Evolutionary conservation across 2,797 vertebrate genomes (phyloP).

Genomic region (Arvicola amphibius): DNA sequence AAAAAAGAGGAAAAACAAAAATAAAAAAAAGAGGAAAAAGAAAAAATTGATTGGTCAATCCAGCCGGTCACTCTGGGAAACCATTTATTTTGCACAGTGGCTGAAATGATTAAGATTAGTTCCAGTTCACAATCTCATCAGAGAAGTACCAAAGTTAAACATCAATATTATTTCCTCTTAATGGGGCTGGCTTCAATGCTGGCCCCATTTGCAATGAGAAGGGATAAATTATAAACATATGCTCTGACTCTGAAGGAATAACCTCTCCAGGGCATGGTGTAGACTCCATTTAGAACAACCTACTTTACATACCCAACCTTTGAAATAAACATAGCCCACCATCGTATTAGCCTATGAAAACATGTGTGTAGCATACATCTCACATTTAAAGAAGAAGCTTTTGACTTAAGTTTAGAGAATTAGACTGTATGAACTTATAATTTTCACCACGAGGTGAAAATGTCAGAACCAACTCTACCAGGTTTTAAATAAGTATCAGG

Average conservation of each 20-base stretch:
- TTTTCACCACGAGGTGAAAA: constrained; percentile 9
- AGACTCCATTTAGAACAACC: not conserved
- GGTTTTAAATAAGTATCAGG: not conserved
- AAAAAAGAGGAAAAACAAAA: not conserved
- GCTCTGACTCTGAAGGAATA: not conserved
- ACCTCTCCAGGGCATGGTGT: not conserved
- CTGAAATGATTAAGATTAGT: not conserved
- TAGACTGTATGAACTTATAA: not conserved
- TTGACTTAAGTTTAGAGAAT: constrained; percentile 3
- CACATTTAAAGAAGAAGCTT: not conserved
- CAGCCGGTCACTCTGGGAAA: constrained; percentile 4
- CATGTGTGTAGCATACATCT: not conserved
- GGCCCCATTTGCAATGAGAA: not conserved
- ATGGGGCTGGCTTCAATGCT: not conserved
- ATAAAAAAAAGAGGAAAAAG: not conserved
- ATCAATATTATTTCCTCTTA: not conserved
- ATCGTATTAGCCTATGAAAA: not conserved
- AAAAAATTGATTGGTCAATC: too few species aligned
- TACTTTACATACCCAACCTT: not conserved
- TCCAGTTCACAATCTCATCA: constrained; percentile 38
- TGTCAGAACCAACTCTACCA: not conserved
- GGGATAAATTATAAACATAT: not conserved
- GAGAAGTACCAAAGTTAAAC: constrained; percentile 15
- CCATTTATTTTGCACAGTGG: not conserved
- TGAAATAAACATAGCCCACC: not conserved